Percentiles rank a stretch among this genome's conserved stretches.
Conservation (phyloP, 1,140 invertebrate species). For the Caenorhabditis remanei region DNA sequence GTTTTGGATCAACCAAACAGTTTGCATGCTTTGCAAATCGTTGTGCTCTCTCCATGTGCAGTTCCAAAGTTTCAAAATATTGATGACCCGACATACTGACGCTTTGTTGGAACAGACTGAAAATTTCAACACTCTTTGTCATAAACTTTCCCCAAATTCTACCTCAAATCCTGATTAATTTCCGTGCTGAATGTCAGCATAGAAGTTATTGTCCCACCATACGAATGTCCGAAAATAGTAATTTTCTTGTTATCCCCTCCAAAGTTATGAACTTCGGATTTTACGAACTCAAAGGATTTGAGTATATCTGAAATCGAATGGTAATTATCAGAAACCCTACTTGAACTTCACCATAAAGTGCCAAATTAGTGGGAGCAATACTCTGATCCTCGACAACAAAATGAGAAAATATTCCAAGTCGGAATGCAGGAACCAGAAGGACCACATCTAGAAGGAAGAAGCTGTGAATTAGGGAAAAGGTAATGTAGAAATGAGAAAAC, state of each 20-base stretch:
- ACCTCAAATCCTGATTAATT: constrained; percentile 47
- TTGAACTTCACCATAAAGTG: not conserved
- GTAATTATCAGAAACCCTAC: too few species aligned
- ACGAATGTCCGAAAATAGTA: constrained; percentile 46
- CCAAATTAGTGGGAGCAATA: constrained; percentile 35
- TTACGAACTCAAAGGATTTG: not conserved
- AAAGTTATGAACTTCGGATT: constrained; percentile 39
- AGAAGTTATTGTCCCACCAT: constrained; percentile 12
- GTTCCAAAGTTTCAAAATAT: not conserved
- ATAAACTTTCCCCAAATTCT: too few species aligned
- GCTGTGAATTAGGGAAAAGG: not conserved
- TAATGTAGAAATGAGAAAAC: not conserved
- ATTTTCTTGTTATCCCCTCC: constrained; percentile 38
- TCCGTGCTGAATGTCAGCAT: constrained; percentile 12
- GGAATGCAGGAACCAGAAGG: constrained; percentile 36
- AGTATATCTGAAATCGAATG: constrained; percentile 14
- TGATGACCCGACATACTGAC: not conserved
- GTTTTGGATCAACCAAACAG: not conserved
- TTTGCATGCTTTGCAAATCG: not conserved
- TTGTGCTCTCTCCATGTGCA: not conserved
- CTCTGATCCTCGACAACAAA: constrained; percentile 21
- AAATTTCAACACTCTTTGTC: not conserved
- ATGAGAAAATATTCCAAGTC: constrained; percentile 27
- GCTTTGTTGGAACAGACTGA: constrained; percentile 49
- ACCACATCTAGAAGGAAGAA: constrained; percentile 32